phyloP scores from a whole-genome alignment of 2,797 vertebrate genomes.

The Anguilla marmorata region DNA sequence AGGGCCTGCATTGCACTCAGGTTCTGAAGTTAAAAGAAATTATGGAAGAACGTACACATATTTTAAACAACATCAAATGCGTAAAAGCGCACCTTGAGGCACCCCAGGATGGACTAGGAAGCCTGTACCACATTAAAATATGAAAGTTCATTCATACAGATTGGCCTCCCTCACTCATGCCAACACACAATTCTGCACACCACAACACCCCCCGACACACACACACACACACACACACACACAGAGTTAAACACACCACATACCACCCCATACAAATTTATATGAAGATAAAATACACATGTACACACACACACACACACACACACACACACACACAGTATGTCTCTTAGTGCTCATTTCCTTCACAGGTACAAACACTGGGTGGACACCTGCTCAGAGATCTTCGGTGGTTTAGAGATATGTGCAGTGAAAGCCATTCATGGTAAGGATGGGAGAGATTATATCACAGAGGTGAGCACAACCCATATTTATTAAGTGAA shows the following conservation, averaged over 20 bases:
- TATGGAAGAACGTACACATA: too few species aligned
- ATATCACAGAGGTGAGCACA: constrained; percentile 90
- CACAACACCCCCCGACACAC: neutral
- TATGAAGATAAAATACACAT: neutral
- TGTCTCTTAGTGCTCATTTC: neutral
- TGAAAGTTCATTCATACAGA: too few species aligned
- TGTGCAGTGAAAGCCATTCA: constrained; percentile 98
- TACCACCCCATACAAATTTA: neutral
- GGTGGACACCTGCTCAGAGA: constrained; percentile 93
- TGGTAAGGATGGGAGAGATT: constrained; percentile 95
- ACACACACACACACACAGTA: neutral
- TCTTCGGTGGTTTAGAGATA: constrained; percentile 93
- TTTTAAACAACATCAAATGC: too few species aligned
- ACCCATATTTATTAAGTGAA: neutral
- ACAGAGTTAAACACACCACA: neutral
- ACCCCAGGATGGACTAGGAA: too few species aligned
- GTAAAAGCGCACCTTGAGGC: too few species aligned
- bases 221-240: neutral
- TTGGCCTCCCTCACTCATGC: too few species aligned
- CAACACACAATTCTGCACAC: too few species aligned
- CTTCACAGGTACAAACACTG: constrained; percentile 88
- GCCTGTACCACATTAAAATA: too few species aligned
- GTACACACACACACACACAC: neutral
- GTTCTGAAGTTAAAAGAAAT: too few species aligned
- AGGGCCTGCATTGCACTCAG: too few species aligned